A percentile compares a stretch with the other conserved stretches of the same genome.
Evolutionary conservation across 2,888 invertebrate genomes (phyloP).

Genomic region (Mellilla xanthometata): DNA sequence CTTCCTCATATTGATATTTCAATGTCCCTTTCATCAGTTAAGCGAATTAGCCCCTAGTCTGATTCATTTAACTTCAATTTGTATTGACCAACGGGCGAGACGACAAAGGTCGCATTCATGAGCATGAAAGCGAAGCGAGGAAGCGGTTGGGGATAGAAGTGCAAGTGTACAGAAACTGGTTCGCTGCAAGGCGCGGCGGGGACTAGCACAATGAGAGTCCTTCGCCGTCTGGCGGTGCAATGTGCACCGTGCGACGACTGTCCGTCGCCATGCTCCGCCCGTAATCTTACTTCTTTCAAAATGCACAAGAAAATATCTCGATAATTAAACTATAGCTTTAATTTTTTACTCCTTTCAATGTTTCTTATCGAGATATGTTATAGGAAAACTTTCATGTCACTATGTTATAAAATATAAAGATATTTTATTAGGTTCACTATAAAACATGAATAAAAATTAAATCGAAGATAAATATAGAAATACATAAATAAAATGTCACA

Average conservation of each 20-base stretch:
- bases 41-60: slow-evolving; percentile 5
- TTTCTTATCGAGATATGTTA: too few relatives aligned
- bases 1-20: slow-evolving; percentile 41
- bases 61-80: slow-evolving; percentile 13
- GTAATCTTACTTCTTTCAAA: too few relatives aligned
- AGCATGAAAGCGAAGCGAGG: slow-evolving; percentile 48
- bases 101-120: slow-evolving; percentile 35
- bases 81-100: slow-evolving; percentile 11
- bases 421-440: too few relatives aligned
- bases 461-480: not conserved
- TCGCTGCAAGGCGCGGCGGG: slow-evolving; percentile 28
- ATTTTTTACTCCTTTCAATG: too few relatives aligned
- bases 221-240: slow-evolving; percentile 61
- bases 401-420: too few relatives aligned
- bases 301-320: too few relatives aligned
- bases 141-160: slow-evolving; percentile 52
- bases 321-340: too few relatives aligned
- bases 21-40: slow-evolving; percentile 18
- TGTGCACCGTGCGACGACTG: slow-evolving; percentile 40
- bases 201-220: slow-evolving; percentile 59
- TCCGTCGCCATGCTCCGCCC: slow-evolving; percentile 1
- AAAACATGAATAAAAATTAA: not conserved
- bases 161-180: slow-evolving; percentile 70
- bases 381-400: too few relatives aligned
- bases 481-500: too few relatives aligned